Evolutionary conservation across 2,888 invertebrate species (phyloP), one percentile per base, ranked within the genome.

Genomic region (Aphelenchoides bicaudatus): DNA sequence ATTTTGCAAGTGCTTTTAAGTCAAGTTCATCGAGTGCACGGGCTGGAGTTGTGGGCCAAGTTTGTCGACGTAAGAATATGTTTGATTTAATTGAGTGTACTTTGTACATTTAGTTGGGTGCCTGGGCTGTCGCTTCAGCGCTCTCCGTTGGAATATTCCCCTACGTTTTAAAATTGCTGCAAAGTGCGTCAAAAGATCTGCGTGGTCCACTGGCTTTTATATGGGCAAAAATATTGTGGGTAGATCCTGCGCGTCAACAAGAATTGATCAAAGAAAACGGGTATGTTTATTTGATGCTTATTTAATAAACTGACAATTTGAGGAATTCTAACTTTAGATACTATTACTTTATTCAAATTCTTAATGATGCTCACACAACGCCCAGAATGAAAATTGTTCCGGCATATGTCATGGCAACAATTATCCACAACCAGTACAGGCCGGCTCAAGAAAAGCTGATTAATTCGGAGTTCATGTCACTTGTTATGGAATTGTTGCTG

Each of bases 71-170:
- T n/a, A n/a, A n/a, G n/a, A n/a, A n/a, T n/a, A n/a, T n/a, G n/a
- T n/a, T n/a, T n/a, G n/a, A n/a, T n/a, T n/a, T n/a, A n/a, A n/a
- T n/a, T n/a, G n/a, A n/a, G n/a, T n/a, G n/a, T n/a, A n/a, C n/a
- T n/a, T n/a, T n/a, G n/a, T n/a, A n/a, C n/a, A n/a, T n/a, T n/a
- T n/a, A n/a, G 81, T 85, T 96, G 62, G 98, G 98, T 39, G 87
- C 88, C 0, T 89, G 89, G 89, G 94, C 96, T 13, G 96, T 96
- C 43, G 66, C 67, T 25, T 76, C 84, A 80, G 93, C 94, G 53
- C 85, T 99, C 25, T 89, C 89, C 55, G 98, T 98, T 46, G 77
- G 98, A 70, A 96, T 98, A 79, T 98, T 96, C 82, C 98, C 98
- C 0, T 98, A 98, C 82, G 93, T 98, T 73, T 85, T 98, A 56